Conservation (phyloP, 1,140 invertebrate genomes). For the Myzus persicae region DNA sequence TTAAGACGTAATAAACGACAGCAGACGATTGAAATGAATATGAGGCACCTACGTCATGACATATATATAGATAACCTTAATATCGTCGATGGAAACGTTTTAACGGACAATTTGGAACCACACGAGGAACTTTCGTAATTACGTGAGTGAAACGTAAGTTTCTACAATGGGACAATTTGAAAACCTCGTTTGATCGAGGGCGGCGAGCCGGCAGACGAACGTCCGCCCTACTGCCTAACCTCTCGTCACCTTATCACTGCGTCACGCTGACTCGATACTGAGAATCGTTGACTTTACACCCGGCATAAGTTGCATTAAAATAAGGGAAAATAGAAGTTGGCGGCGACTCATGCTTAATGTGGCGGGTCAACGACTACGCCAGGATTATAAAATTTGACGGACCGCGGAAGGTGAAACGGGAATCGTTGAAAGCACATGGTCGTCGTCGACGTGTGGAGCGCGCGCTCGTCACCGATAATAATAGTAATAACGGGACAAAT, state of each 20-base stretch:
- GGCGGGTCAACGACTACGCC: not conserved
- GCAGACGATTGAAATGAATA: not conserved
- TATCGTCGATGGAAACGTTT: not conserved
- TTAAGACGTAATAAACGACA: not conserved
- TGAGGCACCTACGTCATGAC: not conserved
- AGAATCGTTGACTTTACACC: not conserved
- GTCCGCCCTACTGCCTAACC: not conserved
- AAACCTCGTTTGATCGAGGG: not conserved
- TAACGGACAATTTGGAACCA: not conserved
- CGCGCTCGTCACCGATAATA: not conserved
- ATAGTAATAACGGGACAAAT: not conserved
- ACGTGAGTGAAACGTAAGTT: not conserved
- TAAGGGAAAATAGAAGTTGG: not conserved
- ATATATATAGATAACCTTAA: not conserved
- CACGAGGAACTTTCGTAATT: not conserved
- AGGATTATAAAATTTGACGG: not conserved
- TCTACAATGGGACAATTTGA: not conserved
- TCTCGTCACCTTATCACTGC: not conserved
- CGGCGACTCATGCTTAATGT: not conserved
- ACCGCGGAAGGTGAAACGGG: not conserved
- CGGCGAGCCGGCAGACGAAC: not conserved
- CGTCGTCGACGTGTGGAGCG: not conserved
- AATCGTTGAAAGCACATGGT: not conserved
- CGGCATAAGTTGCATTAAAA: not conserved
- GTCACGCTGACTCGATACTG: not conserved